Percentiles rank a stretch among this genome's conserved stretches.
Evolutionary conservation across 2,888 invertebrate species (phyloP).

Genomic region (Phaonia tiefii): DNA sequence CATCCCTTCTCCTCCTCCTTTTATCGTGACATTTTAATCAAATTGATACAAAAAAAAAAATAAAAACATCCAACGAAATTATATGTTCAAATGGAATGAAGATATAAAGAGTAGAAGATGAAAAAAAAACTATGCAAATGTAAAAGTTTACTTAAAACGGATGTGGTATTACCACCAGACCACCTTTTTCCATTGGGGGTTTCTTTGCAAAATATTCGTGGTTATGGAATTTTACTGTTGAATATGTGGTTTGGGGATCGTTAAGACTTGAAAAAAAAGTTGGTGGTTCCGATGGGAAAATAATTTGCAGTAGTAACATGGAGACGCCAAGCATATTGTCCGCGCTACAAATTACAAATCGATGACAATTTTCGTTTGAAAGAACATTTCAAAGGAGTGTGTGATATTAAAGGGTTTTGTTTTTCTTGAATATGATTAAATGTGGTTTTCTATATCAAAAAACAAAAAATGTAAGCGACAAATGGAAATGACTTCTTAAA

Average conservation of each 20-base stretch:
- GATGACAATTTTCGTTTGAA: too few relatives aligned
- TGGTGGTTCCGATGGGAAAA: too few relatives aligned
- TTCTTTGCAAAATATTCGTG: not conserved
- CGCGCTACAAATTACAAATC: too few relatives aligned
- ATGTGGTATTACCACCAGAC: conserved; percentile 13
- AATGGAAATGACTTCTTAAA: too few relatives aligned
- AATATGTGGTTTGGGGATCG: not conserved
- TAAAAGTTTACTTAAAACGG: conserved; percentile 8
- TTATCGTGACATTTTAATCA: conserved; percentile 21
- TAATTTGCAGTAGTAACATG: too few relatives aligned
- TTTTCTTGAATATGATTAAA: too few relatives aligned
- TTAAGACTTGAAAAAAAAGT: too few relatives aligned
- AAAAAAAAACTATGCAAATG: conserved; percentile 29
- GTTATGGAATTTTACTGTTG: not conserved
- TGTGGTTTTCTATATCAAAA: too few relatives aligned
- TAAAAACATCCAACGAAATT: not conserved
- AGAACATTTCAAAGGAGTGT: too few relatives aligned
- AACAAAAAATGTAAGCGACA: too few relatives aligned
- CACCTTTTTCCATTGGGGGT: conserved; percentile 34
- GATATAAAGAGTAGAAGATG: not conserved
- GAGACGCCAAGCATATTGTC: too few relatives aligned
- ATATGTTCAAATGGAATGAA: not conserved
- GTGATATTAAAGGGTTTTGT: too few relatives aligned
- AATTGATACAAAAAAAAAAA: not conserved
- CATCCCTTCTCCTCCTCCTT: not conserved